A percentile compares a stretch with the other conserved stretches of the same genome.
Conservation (phyloP, 1,140 invertebrate species). For the Streblospio benedicti region DNA sequence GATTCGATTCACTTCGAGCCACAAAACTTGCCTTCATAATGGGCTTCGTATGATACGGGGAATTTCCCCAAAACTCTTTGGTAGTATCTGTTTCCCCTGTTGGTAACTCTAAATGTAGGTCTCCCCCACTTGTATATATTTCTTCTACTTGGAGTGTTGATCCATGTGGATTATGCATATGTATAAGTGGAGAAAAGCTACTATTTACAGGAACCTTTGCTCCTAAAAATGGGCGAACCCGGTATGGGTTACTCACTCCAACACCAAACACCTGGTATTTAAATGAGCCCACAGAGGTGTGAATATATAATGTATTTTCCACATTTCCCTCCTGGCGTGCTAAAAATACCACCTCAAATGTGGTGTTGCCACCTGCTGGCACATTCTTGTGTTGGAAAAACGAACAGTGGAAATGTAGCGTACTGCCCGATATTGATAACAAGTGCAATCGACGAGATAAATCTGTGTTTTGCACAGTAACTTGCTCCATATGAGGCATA, state of each 20-base stretch:
- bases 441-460: slow-evolving; percentile 67
- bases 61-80: slow-evolving; percentile 77
- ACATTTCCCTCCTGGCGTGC: slow-evolving; percentile 79
- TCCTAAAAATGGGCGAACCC: slow-evolving; percentile 76
- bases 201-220: slow-evolving; percentile 85
- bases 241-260: slow-evolving; percentile 77
- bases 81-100: slow-evolving; percentile 69
- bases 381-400: slow-evolving; percentile 84
- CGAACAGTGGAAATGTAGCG: slow-evolving; percentile 80
- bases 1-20: slow-evolving; percentile 65
- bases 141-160: slow-evolving; percentile 77
- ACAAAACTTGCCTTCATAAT: slow-evolving; percentile 78
- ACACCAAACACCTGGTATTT: slow-evolving; percentile 72
- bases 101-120: slow-evolving; percentile 82
- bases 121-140: slow-evolving; percentile 82
- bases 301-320: slow-evolving; percentile 80
- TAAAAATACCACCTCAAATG: slow-evolving; percentile 90
- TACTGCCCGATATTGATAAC: slow-evolving; percentile 77
- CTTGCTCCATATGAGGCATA: slow-evolving; percentile 68
- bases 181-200: slow-evolving; percentile 77
- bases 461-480: slow-evolving; percentile 70
- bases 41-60: slow-evolving; percentile 77
- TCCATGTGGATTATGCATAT: slow-evolving; percentile 87
- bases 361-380: slow-evolving; percentile 79
- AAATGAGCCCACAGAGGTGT: slow-evolving; percentile 80